Evolutionary conservation across 2,113 vertebrate genomes (phyloP), one percentile per base, ranked within the genome.

Genomic region (Urocitellus parryii): DNA sequence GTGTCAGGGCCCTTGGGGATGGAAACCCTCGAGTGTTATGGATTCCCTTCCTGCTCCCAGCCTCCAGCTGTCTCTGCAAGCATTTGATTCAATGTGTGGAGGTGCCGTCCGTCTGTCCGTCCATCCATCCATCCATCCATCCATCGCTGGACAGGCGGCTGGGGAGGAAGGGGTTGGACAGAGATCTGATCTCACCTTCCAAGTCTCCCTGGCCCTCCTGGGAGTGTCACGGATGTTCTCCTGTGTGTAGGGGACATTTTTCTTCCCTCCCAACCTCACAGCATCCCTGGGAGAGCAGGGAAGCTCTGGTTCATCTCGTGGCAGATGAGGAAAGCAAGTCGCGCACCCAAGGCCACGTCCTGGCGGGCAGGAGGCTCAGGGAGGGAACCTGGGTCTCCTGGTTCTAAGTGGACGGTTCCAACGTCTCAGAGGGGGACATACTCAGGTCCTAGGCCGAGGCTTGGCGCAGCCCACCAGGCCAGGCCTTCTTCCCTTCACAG

Each of bases 381-480:
- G 74, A 72, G 63, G 82, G 78, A 53, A 14, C 14, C 1, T 34
- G 79, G 2, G 7, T 56, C 45, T 85, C 58, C 20, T 12, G 12
- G 79, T 48, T 65, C 51, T 81, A 39, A 88, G 37, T 13, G 3
- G 67, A 27, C 18, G 1, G 25, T 80, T 6, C 3, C 8, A 1
- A 32, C 22, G 0, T 51, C 39, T 56, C 70, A 48, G 67, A 72
- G 53, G 67, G 8, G 37, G n/a, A 74, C 20, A 32, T 61, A 5
- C 42, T 34, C 56, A 56, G 84, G 42, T 0, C 6, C 10, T 4
- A 34, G 53, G n/a, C 63, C 29, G 2, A 56, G 6, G 53, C 39
- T 2, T 1, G 25, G 29, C 3, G 2, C 0, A 8, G 10, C 17
- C 53, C 27, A 14, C 27, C 80, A 39, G 0, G 0, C 67, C 34